A percentile compares a stretch with the other conserved stretches of the same genome.
Conservation (phyloP, 2,797 vertebrate species). For the Sarcophilus harrisii region DNA sequence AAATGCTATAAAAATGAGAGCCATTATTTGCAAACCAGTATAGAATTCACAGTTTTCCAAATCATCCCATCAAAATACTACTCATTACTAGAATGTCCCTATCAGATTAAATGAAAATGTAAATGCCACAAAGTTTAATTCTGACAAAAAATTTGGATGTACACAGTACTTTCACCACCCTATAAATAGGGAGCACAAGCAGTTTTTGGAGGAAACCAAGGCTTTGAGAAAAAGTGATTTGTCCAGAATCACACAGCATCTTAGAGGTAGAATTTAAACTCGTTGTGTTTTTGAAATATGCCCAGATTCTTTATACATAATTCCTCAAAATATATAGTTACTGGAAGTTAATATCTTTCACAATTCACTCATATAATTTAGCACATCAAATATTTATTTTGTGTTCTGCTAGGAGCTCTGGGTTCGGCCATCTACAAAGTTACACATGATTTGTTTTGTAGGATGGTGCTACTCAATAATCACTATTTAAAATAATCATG, state of each 20-base stretch:
- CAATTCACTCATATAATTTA: not conserved
- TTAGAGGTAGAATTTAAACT: not conserved
- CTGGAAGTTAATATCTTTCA: not conserved
- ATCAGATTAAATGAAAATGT: not conserved
- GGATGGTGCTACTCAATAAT: not conserved
- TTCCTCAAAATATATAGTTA: not conserved
- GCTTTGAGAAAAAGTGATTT: not conserved
- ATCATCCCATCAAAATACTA: not conserved
- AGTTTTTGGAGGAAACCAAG: not conserved
- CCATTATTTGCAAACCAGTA: not conserved
- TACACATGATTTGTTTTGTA: not conserved
- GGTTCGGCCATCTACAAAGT: not conserved
- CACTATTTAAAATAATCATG: not conserved
- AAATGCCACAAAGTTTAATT: not conserved
- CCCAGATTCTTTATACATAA: not conserved
- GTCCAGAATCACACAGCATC: not conserved
- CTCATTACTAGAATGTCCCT: not conserved
- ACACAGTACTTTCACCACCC: not conserved
- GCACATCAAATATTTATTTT: not conserved
- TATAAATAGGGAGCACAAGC: not conserved
- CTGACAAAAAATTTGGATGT: not conserved
- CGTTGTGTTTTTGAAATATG: not conserved
- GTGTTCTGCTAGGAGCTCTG: not conserved
- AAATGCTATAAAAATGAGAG: not conserved
- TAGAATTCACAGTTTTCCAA: not conserved